phyloP scores from a whole-genome alignment of 2,888 invertebrate genomes.

The Papilio gigon region DNA sequence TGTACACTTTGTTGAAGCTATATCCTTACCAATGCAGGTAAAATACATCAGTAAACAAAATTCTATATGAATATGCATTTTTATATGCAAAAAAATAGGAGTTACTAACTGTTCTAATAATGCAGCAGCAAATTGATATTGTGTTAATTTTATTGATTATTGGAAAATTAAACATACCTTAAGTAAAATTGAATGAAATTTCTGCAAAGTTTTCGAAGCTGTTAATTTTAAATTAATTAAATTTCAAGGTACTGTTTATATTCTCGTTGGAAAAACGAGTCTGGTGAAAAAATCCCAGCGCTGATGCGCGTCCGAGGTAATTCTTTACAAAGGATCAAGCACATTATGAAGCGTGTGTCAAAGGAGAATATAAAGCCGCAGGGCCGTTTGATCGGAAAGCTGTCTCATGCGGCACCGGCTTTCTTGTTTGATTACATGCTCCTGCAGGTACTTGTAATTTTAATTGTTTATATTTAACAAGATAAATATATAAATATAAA shows the following conservation, averaged over 20 bases:
- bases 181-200: too few species aligned
- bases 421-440: conserved; percentile 97
- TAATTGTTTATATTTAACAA: background rate
- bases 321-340: conserved; percentile 95
- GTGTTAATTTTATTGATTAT: too few species aligned
- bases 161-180: too few species aligned
- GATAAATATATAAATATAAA: too few species aligned
- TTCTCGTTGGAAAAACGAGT: conserved; percentile 97
- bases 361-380: conserved; percentile 99
- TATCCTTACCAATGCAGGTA: conserved; percentile 93
- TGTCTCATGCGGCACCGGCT: conserved; percentile 97
- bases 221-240: background rate
- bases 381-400: conserved; percentile 97
- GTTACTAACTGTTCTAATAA: too few species aligned
- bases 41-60: conserved; percentile 20
- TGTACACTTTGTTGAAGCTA: conserved; percentile 93
- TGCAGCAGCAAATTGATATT: too few species aligned
- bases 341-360: conserved; percentile 97
- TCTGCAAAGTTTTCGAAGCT: too few species aligned
- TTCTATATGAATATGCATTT: conserved; percentile 39
- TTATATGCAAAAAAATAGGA: background rate
- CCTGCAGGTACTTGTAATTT: conserved; percentile 61
- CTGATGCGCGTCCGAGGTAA: conserved; percentile 92
- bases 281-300: conserved; percentile 88
- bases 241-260: conserved; percentile 90